Evolutionary conservation across 1,140 invertebrate genomes (phyloP), one percentile per base, ranked within the genome.

Genomic region (Anastatus disparis): DNA sequence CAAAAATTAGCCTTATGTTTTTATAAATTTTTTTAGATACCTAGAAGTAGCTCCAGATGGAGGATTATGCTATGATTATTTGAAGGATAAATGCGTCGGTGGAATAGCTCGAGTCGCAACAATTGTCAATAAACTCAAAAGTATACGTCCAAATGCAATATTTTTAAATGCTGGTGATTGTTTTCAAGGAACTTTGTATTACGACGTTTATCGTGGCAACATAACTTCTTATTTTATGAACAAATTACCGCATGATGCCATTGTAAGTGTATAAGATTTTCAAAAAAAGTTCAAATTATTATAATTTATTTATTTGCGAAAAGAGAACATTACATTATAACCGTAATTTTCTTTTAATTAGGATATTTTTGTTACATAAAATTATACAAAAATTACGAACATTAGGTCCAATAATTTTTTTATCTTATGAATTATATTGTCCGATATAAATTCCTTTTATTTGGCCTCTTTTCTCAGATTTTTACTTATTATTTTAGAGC

Each of bases 181-280:
- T 78, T 96, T 91, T 78, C 93, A 95, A 81, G 95, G 94, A 1
- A 95, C 94, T 1, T 85, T 95, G 1, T 96, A 93, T 92, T 95
- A 95, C 81, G 92, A 92, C 70, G 79, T 94, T 20, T 89, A 91
- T 67, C 88, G 90, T 70, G 94, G 93, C 89, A 91, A 91, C 71
- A 91, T 91, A 1, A 91, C 91, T 0, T 88, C 91, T 15, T 80
- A 91, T 62, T 94, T 96, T 78, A 89, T 95, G 78, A 95, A 95
- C 75, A 81, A 89, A 77, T 77, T 96, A n/a, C 89, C 90, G 1
- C 91, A 93, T 71, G 93, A 95, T 74, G 94, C 89, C 6, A 91
- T 95, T 87, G 94, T 95, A 86, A 2, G 53, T 50, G 46, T 26
- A 29, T 17, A 31, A 20, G 22, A 31, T 55, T 29, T 13, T 15